phyloP scores from a whole-genome alignment of 2,113 vertebrate genomes.

The Sturnus vulgaris region DNA sequence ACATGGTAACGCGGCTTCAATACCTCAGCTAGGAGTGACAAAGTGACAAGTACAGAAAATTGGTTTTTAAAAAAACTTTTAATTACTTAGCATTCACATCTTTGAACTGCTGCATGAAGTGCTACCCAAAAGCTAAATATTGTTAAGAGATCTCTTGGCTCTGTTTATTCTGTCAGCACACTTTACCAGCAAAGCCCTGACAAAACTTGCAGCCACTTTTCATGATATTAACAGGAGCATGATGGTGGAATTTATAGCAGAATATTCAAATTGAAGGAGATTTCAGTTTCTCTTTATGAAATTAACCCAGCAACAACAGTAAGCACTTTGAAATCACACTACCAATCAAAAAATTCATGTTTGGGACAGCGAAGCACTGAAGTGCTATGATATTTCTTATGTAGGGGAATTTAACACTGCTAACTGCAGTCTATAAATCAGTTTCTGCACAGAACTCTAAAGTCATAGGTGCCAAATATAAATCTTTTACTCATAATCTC shows the following conservation, averaged over 20 bases:
- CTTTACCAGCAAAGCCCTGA: constrained; percentile 10
- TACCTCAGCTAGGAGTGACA: not conserved
- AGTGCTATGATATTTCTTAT: not conserved
- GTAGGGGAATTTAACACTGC: not conserved
- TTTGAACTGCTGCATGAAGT: not conserved
- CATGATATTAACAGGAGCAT: not conserved
- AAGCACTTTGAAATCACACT: not conserved
- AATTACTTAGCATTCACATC: not conserved
- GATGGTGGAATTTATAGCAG: not conserved
- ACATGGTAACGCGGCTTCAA: accelerated
- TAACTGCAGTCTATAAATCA: not conserved
- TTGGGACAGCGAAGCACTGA: not conserved
- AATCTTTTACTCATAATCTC: constrained; percentile 8
- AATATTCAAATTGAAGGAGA: not conserved
- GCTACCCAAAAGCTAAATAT: not conserved
- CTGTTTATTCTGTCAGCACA: not conserved
- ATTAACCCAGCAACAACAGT: not conserved
- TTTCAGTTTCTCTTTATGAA: constrained; percentile 24
- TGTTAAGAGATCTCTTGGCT: not conserved
- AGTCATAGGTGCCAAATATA: not conserved
- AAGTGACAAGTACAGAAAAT: not conserved
- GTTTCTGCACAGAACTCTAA: not conserved
- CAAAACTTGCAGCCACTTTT: not conserved
- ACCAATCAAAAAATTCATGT: not conserved
- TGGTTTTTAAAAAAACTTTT: not conserved